phyloP scores from a whole-genome alignment of 35 echinoderm and acorn worm species.

The Stichopus chloronotus region DNA sequence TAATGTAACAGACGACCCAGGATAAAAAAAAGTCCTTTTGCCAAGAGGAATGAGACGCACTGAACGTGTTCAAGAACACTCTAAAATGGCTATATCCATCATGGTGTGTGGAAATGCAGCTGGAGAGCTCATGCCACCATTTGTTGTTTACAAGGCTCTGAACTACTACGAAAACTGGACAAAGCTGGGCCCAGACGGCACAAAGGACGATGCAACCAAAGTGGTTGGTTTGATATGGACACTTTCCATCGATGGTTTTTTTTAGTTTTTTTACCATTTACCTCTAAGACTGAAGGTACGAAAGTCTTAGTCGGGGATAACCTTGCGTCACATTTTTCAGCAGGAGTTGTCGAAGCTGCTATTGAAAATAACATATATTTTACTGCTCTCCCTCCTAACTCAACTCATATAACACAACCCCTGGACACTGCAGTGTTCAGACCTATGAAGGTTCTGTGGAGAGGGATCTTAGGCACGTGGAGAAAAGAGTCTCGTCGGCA shows the following conservation, averaged over 20 bases:
- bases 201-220: conserved; percentile 55
- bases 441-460: conserved; percentile 30
- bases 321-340: conserved; percentile 30
- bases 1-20: conserved; percentile 43
- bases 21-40: conserved; percentile 31
- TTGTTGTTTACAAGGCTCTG: conserved; percentile 53
- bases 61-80: conserved; percentile 17
- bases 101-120: conserved; percentile 49
- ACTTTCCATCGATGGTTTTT: conserved; percentile 62
- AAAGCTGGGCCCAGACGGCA: conserved; percentile 16
- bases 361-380: conserved; percentile 48
- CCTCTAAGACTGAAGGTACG: not conserved
- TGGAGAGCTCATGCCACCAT: conserved; percentile 51
- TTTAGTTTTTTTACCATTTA: conserved; percentile 22
- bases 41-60: not conserved
- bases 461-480: not conserved
- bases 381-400: conserved; percentile 52
- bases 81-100: conserved; percentile 12
- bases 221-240: conserved; percentile 59
- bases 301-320: conserved; percentile 37
- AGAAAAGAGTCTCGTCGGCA: not conserved
- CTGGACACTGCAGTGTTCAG: conserved; percentile 44
- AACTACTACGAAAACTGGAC: conserved; percentile 61
- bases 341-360: conserved; percentile 34
- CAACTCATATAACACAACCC: conserved; percentile 56